Conservation (phyloP, 1,140 invertebrate species). For the Drosophila azteca region DNA sequence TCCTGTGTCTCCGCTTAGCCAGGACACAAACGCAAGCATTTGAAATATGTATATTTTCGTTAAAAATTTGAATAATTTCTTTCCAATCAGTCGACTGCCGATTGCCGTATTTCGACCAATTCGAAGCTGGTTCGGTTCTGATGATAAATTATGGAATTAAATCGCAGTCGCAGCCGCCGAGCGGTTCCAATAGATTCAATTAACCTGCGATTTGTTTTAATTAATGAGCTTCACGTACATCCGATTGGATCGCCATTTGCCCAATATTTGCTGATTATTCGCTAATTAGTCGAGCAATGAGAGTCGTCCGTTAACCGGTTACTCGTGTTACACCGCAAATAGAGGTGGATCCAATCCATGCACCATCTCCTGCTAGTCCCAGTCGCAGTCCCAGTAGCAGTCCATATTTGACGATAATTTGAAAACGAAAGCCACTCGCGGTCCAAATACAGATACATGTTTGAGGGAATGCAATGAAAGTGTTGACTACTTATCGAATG, state of each 20-base stretch:
- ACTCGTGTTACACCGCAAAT: conserved; percentile 16
- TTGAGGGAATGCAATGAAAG: conserved; percentile 28
- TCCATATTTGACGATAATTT: background rate
- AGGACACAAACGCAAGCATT: conserved; percentile 1
- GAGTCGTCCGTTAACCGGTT: conserved; percentile 16
- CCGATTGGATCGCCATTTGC: conserved; percentile 11
- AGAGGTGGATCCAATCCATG: conserved; percentile 27
- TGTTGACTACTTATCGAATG: conserved; percentile 19
- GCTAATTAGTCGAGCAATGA: conserved; percentile 39
- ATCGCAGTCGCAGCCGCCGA: conserved; percentile 13
- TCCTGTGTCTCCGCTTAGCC: background rate
- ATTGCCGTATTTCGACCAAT: conserved; percentile 10
- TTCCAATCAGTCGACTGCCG: background rate
- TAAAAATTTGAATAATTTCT: conserved; percentile 25
- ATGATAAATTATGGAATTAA: conserved; percentile 39
- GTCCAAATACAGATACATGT: conserved; percentile 2
- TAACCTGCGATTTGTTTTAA: conserved; percentile 41
- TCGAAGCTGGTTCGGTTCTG: conserved; percentile 15
- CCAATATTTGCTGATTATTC: conserved; percentile 34
- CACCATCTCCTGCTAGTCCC: no score
- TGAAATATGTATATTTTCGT: conserved; percentile 1
- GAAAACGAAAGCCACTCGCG: conserved; percentile 44
- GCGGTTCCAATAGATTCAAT: conserved; percentile 33
- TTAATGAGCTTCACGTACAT: conserved; percentile 32
- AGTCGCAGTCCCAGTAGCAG: no score